Evolutionary conservation across 2,113 vertebrate species (phyloP).

Genomic region (Labrus mixtus): DNA sequence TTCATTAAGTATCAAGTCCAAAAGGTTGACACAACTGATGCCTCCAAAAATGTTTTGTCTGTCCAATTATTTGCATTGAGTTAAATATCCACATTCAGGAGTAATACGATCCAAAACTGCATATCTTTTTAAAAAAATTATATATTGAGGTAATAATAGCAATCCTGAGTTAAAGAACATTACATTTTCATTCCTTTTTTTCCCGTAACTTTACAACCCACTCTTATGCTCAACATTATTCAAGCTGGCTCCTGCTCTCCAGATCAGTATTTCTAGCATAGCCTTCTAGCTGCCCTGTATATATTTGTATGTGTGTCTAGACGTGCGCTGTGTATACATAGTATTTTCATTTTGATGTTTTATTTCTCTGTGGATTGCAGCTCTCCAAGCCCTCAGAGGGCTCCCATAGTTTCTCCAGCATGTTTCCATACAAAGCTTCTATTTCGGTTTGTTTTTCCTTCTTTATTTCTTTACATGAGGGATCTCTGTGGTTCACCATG

Average conservation of each 20-base stretch:
- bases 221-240: not conserved
- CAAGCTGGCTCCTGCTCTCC: not conserved
- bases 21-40: not conserved
- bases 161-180: no score
- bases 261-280: not conserved
- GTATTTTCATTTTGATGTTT: constrained; percentile 38
- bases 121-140: no score
- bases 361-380: constrained; percentile 34
- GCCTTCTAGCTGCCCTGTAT: not conserved
- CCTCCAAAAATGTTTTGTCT: no score
- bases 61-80: no score
- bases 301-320: constrained; percentile 4
- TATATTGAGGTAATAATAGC: not conserved
- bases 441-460: not conserved
- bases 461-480: not conserved
- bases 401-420: not conserved
- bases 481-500: not conserved
- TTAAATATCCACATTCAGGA: no score
- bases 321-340: constrained; percentile 16
- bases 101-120: no score
- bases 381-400: constrained; percentile 5
- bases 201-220: not conserved
- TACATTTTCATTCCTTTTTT: not conserved
- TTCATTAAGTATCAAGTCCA: no score
- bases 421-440: not conserved